Evolutionary conservation across 2,888 invertebrate species (phyloP).

Genomic region (Gisinianus flammeolus): DNA sequence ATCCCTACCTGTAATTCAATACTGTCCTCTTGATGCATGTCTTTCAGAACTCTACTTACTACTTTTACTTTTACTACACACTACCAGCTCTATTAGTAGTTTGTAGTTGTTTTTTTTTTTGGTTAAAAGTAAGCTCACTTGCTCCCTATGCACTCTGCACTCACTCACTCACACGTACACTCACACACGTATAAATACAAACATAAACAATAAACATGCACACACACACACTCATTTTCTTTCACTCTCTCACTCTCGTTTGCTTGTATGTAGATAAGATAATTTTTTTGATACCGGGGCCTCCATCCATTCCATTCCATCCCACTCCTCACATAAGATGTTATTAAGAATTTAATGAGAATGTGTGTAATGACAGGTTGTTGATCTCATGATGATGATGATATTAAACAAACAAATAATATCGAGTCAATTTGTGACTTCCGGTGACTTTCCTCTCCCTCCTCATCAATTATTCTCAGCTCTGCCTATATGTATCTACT

Average conservation of each 20-base stretch:
- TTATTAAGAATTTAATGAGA: slow-evolving; percentile 40
- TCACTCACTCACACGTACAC: background rate
- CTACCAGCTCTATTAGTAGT: background rate
- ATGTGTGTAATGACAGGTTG: slow-evolving; percentile 41
- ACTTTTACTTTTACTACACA: background rate
- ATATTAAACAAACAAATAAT: slow-evolving; percentile 34
- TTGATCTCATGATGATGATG: slow-evolving; percentile 38
- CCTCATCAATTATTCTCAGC: slow-evolving; percentile 41
- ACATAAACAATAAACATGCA: background rate
- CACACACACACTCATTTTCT: background rate
- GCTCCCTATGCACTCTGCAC: too few species aligned
- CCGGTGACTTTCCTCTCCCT: slow-evolving; percentile 26
- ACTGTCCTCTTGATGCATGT: background rate
- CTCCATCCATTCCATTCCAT: background rate
- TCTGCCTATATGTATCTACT: background rate
- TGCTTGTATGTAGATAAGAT: background rate
- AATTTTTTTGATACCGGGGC: background rate
- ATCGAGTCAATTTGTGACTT: slow-evolving; percentile 41
- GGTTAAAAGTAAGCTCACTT: too few species aligned
- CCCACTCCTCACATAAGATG: slow-evolving; percentile 15
- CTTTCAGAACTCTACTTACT: background rate
- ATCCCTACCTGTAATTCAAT: background rate
- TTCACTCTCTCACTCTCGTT: background rate
- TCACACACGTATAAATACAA: background rate
- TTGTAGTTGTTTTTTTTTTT: background rate